Evolutionary conservation across 2,113 vertebrate genomes (phyloP), one percentile per base, ranked within the genome.

Genomic region (Puffinus mauretanicus): DNA sequence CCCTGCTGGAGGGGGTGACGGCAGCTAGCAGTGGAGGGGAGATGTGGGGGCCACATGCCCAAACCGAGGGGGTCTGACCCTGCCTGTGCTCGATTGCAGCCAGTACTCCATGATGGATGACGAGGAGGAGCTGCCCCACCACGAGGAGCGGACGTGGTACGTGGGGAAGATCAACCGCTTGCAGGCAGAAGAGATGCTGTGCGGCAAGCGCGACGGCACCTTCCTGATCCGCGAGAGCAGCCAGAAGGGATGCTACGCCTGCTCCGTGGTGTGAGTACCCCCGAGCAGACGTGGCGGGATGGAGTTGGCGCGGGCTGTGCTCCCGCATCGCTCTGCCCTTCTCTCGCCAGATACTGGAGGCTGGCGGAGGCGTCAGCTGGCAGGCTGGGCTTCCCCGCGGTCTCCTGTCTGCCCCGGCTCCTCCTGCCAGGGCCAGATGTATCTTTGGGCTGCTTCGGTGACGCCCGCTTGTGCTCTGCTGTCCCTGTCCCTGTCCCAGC

Each of bases 181-280:
- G 27, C 98, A 98, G 88, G 98, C 98, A 0, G 98, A 98, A 65
- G 98, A 98, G 92, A 98, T 99, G 98, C 98, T 99, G 82, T 96
- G 94, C 0, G 98, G 98, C 84, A 98, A 98, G 82, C 89, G 98
- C 1, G 98, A 98, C 0, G 98, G 98, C 55, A 99, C 98, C 77
- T 99, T 99, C 97, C 98, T 99, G 89, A 98, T 99, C 96, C 98
- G 98, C 0, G 98, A 98, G 97, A 98, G 98, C 97, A 98, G 98
- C 91, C 98, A 98, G 98, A 98, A 98, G 19, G 98, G 98, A 25
- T 98, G 98, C 86, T 99, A 98, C 0, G 98, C 98, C 69, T 99
- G 98, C 92, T 98, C 98, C 0, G 98, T 98, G 62, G 98, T 98
- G 98, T 98, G 96, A 98, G 98, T 98, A 21, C 42, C 55, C 76